A percentile compares a stretch with the other conserved stretches of the same genome.
phyloP scores from a whole-genome alignment of 2,797 vertebrate genomes.

The Parauchenoglanis punctatus region DNA sequence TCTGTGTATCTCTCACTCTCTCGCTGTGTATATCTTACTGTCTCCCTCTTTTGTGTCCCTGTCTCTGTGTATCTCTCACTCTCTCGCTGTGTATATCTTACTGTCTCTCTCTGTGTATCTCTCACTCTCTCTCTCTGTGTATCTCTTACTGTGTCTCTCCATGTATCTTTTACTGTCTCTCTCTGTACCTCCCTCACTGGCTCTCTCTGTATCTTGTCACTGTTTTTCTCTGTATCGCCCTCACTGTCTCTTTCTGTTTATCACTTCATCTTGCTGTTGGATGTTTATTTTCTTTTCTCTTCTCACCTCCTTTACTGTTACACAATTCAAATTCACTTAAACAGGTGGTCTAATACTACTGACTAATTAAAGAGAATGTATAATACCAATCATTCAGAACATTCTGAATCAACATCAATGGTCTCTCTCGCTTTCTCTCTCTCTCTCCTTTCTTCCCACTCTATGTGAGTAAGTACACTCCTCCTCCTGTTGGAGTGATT shows the following conservation, averaged over 20 bases:
- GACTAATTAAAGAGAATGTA: neutral
- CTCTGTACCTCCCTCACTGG: too few relatives aligned
- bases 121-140: neutral
- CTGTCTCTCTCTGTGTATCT: neutral
- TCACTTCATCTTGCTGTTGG: neutral
- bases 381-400: neutral
- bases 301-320: neutral
- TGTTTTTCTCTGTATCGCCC: neutral
- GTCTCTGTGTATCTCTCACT: neutral
- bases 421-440: neutral
- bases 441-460: neutral
- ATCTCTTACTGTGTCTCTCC: neutral
- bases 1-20: neutral
- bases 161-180: neutral
- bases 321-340: neutral
- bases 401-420: neutral
- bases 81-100: neutral
- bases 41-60: neutral
- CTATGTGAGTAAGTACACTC: conserved; percentile 40
- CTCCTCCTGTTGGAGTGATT: conserved; percentile 61
- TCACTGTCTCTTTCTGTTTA: neutral
- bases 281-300: neutral
- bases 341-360: neutral
- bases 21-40: neutral
- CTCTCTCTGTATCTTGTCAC: neutral